Conservation (phyloP, 2,113 vertebrate species). For the Pongo abelii region DNA sequence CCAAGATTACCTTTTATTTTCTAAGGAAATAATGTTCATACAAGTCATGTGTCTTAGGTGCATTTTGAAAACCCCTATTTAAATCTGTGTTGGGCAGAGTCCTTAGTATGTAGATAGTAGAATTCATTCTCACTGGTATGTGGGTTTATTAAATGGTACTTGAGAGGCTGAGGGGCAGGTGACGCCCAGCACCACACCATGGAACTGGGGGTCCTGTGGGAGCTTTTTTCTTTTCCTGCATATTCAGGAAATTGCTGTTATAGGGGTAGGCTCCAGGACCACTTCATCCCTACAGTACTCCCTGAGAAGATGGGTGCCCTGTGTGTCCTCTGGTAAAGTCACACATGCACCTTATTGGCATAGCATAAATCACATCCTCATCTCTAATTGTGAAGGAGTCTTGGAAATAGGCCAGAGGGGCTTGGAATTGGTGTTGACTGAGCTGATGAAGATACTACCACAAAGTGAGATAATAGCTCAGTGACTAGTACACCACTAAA, state of each 20-base stretch:
- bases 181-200: background rate
- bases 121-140: background rate
- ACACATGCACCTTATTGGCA: background rate
- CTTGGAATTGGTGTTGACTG: background rate
- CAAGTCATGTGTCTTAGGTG: background rate
- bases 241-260: background rate
- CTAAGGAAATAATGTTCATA: constrained; percentile 43
- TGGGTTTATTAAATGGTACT: background rate
- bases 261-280: background rate
- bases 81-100: background rate
- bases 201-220: background rate
- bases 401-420: background rate
- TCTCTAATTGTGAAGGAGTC: background rate
- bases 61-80: background rate
- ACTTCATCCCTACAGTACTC: background rate
- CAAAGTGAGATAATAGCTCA: background rate
- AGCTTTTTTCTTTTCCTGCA: background rate
- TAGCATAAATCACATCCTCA: background rate
- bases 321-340: background rate
- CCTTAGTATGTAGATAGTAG: background rate
- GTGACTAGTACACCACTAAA: background rate
- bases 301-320: background rate
- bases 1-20: constrained; percentile 34
- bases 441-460: background rate
- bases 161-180: background rate